Percentiles rank a stretch among this genome's conserved stretches.
Evolutionary conservation across 2,113 vertebrate species (phyloP).

Genomic region (Clarias magur): DNA sequence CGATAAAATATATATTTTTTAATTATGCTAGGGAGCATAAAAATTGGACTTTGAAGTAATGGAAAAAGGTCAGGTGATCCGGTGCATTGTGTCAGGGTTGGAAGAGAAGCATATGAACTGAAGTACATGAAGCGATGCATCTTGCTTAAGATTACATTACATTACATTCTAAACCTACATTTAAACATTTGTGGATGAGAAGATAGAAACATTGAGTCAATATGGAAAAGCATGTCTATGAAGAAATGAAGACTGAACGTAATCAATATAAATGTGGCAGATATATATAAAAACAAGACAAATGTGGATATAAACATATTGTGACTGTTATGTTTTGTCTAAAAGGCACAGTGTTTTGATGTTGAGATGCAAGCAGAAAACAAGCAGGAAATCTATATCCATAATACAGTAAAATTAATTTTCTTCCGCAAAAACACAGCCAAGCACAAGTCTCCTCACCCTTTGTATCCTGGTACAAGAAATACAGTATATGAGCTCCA

Average conservation of each 20-base stretch:
- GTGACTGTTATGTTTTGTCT: not conserved
- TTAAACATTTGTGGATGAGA: not conserved
- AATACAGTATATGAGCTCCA: not conserved
- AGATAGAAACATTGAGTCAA: not conserved
- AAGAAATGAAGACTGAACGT: not conserved
- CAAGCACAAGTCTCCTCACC: not conserved
- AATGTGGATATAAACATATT: not conserved
- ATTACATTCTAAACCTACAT: not conserved
- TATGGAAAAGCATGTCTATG: not conserved
- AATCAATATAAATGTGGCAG: conserved; percentile 24
- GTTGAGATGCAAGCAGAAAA: not conserved
- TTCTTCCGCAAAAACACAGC: not conserved
- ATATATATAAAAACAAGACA: not conserved
- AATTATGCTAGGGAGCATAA: too few species aligned
- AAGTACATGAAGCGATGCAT: too few species aligned
- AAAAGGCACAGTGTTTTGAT: not conserved
- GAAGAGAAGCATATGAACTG: not conserved
- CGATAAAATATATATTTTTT: too few species aligned
- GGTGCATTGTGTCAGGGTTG: not conserved
- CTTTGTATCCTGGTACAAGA: conserved; percentile 1
- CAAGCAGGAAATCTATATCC: not conserved
- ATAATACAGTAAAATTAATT: conserved; percentile 1
- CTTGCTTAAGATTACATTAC: too few species aligned
- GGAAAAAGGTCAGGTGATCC: too few species aligned
- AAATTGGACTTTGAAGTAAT: too few species aligned